Evolutionary conservation across 2,888 invertebrate species (phyloP).

Genomic region (Stenolophus ochropezus): DNA sequence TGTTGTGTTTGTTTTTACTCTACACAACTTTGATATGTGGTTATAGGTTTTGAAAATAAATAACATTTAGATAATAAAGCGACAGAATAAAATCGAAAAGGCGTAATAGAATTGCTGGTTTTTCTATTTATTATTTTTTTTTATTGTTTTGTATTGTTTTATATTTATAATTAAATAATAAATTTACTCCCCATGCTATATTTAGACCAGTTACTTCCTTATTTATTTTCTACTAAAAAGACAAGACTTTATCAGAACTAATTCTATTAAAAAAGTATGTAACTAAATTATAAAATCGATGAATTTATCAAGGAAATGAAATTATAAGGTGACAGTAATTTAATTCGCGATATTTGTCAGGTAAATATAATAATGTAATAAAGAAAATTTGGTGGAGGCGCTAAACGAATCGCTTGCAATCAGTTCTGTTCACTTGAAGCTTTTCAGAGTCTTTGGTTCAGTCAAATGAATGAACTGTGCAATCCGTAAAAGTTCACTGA

Average conservation of each 20-base stretch:
- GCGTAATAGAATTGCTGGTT: too few species aligned
- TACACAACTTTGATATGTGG: too few species aligned
- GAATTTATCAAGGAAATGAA: background rate
- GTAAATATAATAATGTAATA: conserved; percentile 45
- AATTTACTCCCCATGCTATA: too few species aligned
- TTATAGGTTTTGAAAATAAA: too few species aligned
- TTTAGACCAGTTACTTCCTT: background rate
- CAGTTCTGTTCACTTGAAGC: background rate
- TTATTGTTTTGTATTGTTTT: too few species aligned
- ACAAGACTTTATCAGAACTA: background rate
- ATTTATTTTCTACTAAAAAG: background rate
- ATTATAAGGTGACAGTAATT: background rate
- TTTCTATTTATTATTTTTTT: too few species aligned
- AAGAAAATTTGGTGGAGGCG: background rate
- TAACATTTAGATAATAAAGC: too few species aligned
- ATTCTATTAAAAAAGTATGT: background rate
- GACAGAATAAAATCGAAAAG: too few species aligned
- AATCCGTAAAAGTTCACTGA: background rate
- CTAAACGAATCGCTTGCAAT: background rate
- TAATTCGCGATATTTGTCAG: conserved; percentile 24
- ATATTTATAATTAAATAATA: too few species aligned
- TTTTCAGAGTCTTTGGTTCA: background rate
- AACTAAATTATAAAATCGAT: background rate
- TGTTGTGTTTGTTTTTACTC: too few species aligned
- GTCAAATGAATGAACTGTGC: background rate